Conservation (phyloP, 2,113 vertebrate species). For the Onychorhynchus coronatus region DNA sequence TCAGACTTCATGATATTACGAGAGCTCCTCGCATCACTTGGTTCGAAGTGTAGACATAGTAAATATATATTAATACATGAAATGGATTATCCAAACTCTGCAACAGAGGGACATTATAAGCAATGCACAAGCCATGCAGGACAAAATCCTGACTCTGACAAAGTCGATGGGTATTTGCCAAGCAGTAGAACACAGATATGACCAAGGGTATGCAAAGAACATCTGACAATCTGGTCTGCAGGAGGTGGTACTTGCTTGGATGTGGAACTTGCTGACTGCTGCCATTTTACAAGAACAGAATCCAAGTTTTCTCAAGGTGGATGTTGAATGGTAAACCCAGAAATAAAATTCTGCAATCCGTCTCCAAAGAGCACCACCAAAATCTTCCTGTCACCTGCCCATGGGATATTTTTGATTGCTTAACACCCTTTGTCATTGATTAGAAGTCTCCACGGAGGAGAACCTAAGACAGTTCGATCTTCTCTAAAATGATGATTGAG, state of each 20-base stretch:
- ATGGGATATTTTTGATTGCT: neutral
- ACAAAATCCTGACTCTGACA: neutral
- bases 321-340: neutral
- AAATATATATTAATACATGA: neutral
- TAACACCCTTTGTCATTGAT: neutral
- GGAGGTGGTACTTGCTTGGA: neutral
- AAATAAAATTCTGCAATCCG: neutral
- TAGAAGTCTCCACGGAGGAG: neutral
- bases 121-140: neutral
- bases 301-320: neutral
- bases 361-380: neutral
- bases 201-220: neutral
- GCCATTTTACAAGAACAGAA: neutral
- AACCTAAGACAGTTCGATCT: neutral
- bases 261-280: neutral
- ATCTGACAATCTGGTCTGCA: neutral
- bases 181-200: neutral
- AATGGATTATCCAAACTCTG: neutral
- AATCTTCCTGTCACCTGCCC: neutral
- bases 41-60: neutral
- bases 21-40: neutral
- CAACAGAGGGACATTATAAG: neutral
- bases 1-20: neutral
- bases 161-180: neutral
- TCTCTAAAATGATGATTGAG: neutral